Percentiles rank a stretch among this genome's conserved stretches.
These are phyloP conservation scores for Dasyurus viverrinus DNA, from an alignment of 2,113 vertebrate species.

Conservation along the genomic window DNA sequence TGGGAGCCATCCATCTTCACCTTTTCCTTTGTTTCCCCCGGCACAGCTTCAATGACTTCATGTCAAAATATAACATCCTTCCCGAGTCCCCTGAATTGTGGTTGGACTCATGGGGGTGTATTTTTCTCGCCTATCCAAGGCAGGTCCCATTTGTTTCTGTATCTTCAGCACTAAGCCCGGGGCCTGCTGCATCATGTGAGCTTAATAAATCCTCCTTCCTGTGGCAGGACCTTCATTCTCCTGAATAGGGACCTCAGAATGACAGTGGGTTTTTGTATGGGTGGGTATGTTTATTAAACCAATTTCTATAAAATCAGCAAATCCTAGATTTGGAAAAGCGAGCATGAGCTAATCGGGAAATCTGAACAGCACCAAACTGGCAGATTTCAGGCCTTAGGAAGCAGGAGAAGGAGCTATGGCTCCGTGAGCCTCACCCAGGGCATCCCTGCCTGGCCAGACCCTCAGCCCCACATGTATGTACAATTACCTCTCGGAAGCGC, in stretches of 20 bases:
- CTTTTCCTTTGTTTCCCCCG: background rate
- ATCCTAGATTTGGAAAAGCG: background rate
- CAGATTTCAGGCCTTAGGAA: background rate
- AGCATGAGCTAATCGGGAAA: background rate
- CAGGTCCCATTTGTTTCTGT: background rate
- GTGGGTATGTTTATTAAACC: background rate
- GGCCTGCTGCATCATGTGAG: no score
- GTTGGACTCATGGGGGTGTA: no score
- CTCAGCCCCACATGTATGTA: background rate
- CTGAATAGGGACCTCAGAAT: background rate
- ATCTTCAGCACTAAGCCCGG: background rate
- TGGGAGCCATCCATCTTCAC: background rate
- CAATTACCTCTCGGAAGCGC: no score
- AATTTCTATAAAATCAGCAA: background rate
- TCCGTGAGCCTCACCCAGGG: background rate
- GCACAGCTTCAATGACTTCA: background rate
- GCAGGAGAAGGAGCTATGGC: background rate
- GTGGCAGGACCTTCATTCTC: background rate
- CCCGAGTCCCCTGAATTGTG: background rate
- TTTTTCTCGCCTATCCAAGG: background rate
- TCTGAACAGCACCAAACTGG: background rate
- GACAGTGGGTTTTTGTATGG: no score
- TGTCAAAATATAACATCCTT: no score
- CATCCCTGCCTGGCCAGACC: no score
- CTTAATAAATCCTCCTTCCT: background rate